Evolutionary conservation across 2,797 vertebrate species (phyloP).

Genomic region (Craterocephalus amniculus): DNA sequence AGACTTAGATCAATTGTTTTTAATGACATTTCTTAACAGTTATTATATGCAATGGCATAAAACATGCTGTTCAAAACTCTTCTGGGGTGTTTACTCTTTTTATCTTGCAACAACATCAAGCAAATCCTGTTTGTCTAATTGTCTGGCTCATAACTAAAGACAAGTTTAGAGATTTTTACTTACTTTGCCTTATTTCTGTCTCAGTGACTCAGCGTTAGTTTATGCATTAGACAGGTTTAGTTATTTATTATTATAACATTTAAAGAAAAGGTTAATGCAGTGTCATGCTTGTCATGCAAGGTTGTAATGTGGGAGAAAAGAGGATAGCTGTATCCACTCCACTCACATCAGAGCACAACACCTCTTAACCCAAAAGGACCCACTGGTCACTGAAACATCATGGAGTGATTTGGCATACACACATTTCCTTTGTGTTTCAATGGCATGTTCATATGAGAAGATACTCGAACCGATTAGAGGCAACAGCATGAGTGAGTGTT

Average conservation of each 20-base stretch:
- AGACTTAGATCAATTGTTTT: neutral
- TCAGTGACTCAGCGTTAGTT: slow-evolving; percentile 32
- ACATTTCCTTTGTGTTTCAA: slow-evolving; percentile 25
- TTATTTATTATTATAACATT: slow-evolving; percentile 47
- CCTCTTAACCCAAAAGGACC: slow-evolving; percentile 68
- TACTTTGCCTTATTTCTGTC: slow-evolving; percentile 62
- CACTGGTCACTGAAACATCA: slow-evolving; percentile 70
- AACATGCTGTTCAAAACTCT: no score
- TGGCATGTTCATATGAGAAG: neutral
- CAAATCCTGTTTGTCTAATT: neutral
- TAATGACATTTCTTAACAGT: neutral
- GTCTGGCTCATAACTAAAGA: neutral
- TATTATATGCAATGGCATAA: neutral
- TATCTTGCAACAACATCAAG: neutral
- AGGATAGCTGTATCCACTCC: slow-evolving; percentile 89
- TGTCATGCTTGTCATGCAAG: slow-evolving; percentile 72
- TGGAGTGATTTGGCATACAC: slow-evolving; percentile 81
- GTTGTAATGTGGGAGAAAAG: slow-evolving; percentile 72
- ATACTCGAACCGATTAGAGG: slow-evolving; percentile 3
- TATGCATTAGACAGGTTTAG: slow-evolving; percentile 33
- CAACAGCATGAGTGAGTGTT: neutral
- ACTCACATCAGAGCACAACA: slow-evolving; percentile 77
- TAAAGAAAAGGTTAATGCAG: slow-evolving; percentile 44
- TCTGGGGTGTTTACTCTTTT: neutral
- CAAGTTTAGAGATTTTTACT: neutral